phyloP scores from a whole-genome alignment of 2,797 vertebrate species.

The Gallinago stenura region DNA sequence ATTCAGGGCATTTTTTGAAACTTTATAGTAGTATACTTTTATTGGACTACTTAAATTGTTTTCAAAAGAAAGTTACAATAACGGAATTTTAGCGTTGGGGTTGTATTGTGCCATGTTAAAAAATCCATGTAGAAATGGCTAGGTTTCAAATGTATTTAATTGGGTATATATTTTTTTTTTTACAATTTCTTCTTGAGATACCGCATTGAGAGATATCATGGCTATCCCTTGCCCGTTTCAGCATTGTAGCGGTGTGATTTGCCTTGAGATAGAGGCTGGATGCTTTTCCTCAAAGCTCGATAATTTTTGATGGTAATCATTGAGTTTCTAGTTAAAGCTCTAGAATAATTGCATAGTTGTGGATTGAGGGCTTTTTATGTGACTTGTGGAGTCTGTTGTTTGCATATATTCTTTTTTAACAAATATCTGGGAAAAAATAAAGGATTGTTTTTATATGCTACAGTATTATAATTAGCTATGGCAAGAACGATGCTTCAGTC shows the following conservation, averaged over 20 bases:
- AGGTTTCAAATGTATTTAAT: neutral
- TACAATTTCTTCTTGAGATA: neutral
- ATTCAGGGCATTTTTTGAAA: neutral
- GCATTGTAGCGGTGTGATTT: neutral
- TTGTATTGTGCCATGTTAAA: neutral
- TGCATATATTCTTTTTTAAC: neutral
- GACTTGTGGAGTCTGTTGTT: neutral
- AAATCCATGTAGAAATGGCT: neutral
- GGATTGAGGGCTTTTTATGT: neutral
- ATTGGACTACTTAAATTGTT: neutral
- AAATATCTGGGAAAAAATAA: neutral
- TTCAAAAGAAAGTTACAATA: neutral
- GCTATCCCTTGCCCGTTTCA: neutral
- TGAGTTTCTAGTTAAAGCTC: neutral
- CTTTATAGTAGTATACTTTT: neutral
- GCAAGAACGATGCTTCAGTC: neutral
- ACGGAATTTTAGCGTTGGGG: neutral
- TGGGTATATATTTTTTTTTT: fast-evolving
- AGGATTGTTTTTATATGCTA: neutral
- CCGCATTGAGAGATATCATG: fast-evolving
- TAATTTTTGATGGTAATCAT: neutral
- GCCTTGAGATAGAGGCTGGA: neutral
- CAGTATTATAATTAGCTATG: neutral
- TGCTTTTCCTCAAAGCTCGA: neutral
- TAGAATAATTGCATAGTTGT: neutral